Conservation (phyloP, 2,113 vertebrate species). For the Falcunculus frontatus region DNA sequence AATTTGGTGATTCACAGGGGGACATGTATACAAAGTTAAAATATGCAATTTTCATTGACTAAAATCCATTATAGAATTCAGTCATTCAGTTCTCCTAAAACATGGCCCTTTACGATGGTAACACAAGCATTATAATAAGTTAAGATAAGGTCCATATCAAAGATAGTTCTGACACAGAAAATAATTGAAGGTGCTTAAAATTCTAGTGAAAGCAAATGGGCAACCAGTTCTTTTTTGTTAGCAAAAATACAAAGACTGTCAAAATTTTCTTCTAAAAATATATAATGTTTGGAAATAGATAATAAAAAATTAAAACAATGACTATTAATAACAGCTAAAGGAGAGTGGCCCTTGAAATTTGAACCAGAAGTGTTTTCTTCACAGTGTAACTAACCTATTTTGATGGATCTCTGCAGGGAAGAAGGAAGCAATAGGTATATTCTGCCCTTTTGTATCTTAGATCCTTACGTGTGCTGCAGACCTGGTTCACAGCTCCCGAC, state of each 20-base stretch:
- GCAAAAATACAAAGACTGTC: background rate
- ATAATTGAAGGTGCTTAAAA: slow-evolving; percentile 34
- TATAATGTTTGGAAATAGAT: background rate
- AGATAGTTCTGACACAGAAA: slow-evolving; percentile 24
- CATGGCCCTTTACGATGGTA: slow-evolving; percentile 24
- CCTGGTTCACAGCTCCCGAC: background rate
- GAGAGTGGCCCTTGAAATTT: background rate
- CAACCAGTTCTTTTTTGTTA: background rate
- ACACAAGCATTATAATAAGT: slow-evolving; percentile 24
- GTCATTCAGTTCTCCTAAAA: background rate
- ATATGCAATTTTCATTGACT: background rate
- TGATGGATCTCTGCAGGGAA: background rate
- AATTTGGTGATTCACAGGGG: background rate
- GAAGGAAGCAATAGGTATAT: background rate
- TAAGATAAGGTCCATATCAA: slow-evolving; percentile 31
- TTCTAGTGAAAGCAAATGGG: slow-evolving; percentile 27
- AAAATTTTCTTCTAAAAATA: background rate
- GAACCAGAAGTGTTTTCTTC: background rate
- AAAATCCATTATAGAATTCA: slow-evolving; percentile 14
- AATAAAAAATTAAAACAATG: background rate
- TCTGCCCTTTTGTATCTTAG: background rate
- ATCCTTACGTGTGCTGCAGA: background rate
- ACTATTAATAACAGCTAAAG: background rate
- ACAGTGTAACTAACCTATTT: background rate
- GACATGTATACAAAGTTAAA: background rate